Base-by-base conservation (phyloP, 2,888 invertebrate species). In the Dolichomitus sp. region DNA sequence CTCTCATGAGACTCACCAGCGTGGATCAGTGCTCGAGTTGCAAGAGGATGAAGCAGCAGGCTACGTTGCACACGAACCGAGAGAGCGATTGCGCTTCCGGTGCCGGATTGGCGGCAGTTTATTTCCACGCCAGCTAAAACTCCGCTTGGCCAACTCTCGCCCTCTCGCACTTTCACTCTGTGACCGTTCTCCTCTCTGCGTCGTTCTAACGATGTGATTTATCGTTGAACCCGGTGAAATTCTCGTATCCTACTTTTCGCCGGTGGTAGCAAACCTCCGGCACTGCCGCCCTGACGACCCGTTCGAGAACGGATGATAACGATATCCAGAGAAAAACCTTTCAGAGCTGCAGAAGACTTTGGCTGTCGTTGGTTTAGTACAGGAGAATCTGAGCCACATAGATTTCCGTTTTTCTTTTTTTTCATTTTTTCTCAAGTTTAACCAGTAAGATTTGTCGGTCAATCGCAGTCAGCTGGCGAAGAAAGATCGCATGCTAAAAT, bases 151-250 rank as follows among this genome's bases (percentile, higher is more conserved):
- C 68, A 14, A 59, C 63, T 73, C 73, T 50, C 42, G 19, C 48
- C 37, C 45, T 54, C 42, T 74, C 42, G 48, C 57, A 27, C 48
- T 23, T 45, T 54, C 54, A 11, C 45, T 61, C 27, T 30, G n/a
- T 50, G 48, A n/a, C 73, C 9, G 5, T 40, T 30, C 48, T 11
- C n/a, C 50, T 12, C 77, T 57, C 45, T 40, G 11, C 61, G 17
- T 74, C 84, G 84, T 84, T 79, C 87, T 87, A 88, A 87, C 87
- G 84, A 86, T 86, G 85, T 90, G 88, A 90, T 91, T 91, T 89
- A 91, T 90, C 88, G 88, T 86, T 79, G 45, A 42, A 59, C 30
- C 75, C 66, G 57, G 61, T 61, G 63, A 69, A 83, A 83, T 76
- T 80, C 72, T 30, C 75, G 70, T 54, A 68, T 72, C 40, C 72